Percentiles rank a stretch among this genome's conserved stretches.
Evolutionary conservation across 2,113 vertebrate genomes (phyloP).

Genomic region (Hepsetus odoe): DNA sequence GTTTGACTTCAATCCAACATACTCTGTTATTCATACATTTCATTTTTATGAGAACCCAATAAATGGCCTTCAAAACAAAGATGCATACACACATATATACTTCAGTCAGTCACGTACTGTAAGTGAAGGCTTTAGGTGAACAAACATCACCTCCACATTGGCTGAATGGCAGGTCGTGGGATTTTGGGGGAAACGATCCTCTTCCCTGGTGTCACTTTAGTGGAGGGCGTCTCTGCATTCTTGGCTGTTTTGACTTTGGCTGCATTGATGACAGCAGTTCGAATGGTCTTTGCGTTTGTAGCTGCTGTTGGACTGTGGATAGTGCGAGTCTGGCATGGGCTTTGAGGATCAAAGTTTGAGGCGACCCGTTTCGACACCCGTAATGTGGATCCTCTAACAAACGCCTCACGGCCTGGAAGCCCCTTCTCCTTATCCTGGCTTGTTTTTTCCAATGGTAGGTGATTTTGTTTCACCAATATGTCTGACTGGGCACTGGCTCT

Average conservation of each 20-base stretch:
- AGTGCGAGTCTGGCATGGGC: conserved; percentile 50
- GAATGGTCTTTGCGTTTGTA: conserved; percentile 74
- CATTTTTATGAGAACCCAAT: conserved; percentile 11
- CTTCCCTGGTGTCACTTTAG: conserved; percentile 63
- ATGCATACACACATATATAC: conserved; percentile 7
- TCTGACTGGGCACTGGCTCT: conserved; percentile 29
- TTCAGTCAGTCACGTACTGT: neutral
- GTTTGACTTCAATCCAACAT: conserved; percentile 24
- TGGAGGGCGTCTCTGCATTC: conserved; percentile 52
- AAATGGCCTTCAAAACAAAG: conserved; percentile 18
- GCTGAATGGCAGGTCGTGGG: conserved; percentile 63
- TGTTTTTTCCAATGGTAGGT: conserved; percentile 58
- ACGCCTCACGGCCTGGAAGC: conserved; percentile 44
- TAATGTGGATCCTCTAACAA: conserved; percentile 67
- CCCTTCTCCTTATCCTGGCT: conserved; percentile 58
- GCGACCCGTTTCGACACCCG: conserved; percentile 75
- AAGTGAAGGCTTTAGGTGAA: conserved; percentile 2
- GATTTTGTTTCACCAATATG: conserved; percentile 29
- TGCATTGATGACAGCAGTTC: conserved; percentile 73
- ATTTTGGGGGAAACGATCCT: conserved; percentile 70
- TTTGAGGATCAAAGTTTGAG: conserved; percentile 67
- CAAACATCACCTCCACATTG: conserved; percentile 72
- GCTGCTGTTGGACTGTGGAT: conserved; percentile 65
- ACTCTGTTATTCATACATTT: neutral
- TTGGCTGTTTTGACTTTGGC: conserved; percentile 71